phyloP scores from a whole-genome alignment of 2,113 vertebrate species.

The Corynorhinus townsendii region DNA sequence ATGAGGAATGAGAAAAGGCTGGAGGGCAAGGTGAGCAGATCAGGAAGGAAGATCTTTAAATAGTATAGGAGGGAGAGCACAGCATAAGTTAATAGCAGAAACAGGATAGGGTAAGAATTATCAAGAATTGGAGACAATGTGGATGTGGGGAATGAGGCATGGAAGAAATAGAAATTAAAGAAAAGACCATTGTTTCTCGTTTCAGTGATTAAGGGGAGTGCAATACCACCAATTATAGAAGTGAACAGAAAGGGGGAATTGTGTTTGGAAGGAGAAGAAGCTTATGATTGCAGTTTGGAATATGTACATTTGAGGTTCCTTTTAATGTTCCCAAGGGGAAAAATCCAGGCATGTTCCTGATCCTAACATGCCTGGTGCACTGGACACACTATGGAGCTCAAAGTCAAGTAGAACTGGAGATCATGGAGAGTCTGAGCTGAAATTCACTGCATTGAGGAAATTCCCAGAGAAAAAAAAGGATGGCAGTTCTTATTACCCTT shows the following conservation, averaged over 20 bases:
- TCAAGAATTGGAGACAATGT: not conserved
- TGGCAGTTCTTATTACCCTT: not conserved
- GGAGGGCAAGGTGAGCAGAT: not conserved
- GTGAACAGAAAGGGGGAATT: not conserved
- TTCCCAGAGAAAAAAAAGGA: not conserved
- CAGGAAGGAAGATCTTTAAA: not conserved
- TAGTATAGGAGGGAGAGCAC: not conserved
- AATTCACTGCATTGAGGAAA: not conserved
- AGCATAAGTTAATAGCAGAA: not conserved
- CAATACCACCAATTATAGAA: not conserved
- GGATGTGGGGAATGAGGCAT: not conserved
- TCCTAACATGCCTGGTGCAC: fast-evolving
- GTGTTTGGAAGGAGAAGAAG: not conserved
- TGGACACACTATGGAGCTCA: not conserved
- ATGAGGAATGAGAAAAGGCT: not conserved
- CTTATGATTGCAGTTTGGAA: not conserved
- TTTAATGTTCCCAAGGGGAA: not conserved
- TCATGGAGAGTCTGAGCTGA: not conserved
- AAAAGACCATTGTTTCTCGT: not conserved
- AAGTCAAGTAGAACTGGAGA: not conserved
- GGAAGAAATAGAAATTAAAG: not conserved
- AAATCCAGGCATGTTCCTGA: not conserved
- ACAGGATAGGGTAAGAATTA: not conserved
- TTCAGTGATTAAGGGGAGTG: not conserved
- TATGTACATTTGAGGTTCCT: not conserved